Percentiles rank a stretch among this genome's conserved stretches.
Conservation (phyloP, 1,140 invertebrate species). For the Neuroterus valhalla region DNA sequence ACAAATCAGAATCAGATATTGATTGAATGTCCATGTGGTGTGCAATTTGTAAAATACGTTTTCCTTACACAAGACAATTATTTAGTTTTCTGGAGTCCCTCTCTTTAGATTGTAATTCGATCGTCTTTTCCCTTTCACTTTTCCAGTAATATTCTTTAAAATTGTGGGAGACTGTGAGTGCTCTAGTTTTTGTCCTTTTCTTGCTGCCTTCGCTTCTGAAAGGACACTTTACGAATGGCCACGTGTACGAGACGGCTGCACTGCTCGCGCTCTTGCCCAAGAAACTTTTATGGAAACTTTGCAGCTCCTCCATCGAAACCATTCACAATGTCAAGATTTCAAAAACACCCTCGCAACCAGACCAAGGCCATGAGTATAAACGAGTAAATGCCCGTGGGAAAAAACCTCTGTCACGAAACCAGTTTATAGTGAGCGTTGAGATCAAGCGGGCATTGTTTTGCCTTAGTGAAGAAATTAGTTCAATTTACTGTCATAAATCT, state of each 20-base stretch:
- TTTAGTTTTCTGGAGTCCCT: neutral
- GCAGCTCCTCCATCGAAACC: too few relatives aligned
- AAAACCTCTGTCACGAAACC: slow-evolving; percentile 37
- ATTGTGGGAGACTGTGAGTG: too few relatives aligned
- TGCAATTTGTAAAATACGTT: slow-evolving; percentile 20
- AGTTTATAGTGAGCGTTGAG: slow-evolving; percentile 43
- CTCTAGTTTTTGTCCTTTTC: too few relatives aligned
- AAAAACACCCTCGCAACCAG: neutral
- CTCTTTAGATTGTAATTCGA: neutral
- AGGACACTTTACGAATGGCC: too few relatives aligned
- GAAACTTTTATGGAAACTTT: too few relatives aligned
- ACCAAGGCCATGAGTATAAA: neutral
- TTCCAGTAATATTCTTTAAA: neutral
- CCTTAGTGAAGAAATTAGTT: too few relatives aligned
- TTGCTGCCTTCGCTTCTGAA: too few relatives aligned
- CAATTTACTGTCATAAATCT: too few relatives aligned
- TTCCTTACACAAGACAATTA: slow-evolving; percentile 18
- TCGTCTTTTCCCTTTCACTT: slow-evolving; percentile 14
- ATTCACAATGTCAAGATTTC: neutral
- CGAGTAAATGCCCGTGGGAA: slow-evolving; percentile 40
- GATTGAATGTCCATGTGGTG: slow-evolving; percentile 21
- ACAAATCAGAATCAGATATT: slow-evolving; percentile 29
- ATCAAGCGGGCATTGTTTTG: slow-evolving; percentile 44
- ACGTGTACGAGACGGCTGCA: too few relatives aligned
- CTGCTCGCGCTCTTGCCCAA: too few relatives aligned